Conservation (phyloP, 2,888 invertebrate genomes). For the Cephalotes varians region DNA sequence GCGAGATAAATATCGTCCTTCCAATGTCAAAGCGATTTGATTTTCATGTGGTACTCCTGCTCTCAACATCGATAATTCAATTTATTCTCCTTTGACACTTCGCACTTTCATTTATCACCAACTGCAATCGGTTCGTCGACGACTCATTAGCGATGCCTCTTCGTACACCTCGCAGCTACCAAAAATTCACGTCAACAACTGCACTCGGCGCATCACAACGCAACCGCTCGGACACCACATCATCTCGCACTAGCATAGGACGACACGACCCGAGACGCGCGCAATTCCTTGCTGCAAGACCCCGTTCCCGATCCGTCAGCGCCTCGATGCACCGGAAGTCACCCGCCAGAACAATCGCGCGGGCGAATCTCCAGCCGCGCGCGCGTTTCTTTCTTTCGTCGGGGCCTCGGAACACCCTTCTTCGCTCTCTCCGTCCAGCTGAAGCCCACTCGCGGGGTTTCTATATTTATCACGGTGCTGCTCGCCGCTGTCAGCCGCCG, state of each 20-base stretch:
- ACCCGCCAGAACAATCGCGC: neutral
- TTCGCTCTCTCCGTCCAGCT: slow-evolving; percentile 25
- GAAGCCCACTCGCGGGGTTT: slow-evolving; percentile 38
- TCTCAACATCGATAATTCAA: neutral
- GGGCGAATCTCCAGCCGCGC: neutral
- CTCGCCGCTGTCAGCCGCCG: slow-evolving; percentile 34
- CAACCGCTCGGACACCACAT: neutral
- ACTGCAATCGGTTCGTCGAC: neutral
- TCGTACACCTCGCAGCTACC: neutral
- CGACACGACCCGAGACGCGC: neutral
- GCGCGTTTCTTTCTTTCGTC: slow-evolving; percentile 22
- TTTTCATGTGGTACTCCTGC: neutral
- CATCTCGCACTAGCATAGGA: neutral
- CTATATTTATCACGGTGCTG: slow-evolving; percentile 43
- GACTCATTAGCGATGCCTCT: neutral
- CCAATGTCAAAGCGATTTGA: neutral
- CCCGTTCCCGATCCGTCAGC: neutral
- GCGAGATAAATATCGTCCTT: neutral
- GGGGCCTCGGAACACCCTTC: slow-evolving; percentile 20
- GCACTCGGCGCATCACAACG: slow-evolving; percentile 7
- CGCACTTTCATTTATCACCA: slow-evolving; percentile 2
- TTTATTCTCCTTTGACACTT: slow-evolving; percentile 1
- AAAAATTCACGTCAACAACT: neutral
- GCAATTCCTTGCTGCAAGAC: neutral
- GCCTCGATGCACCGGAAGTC: slow-evolving; percentile 7